Percentiles rank a stretch among this genome's conserved stretches.
phyloP scores from a whole-genome alignment of 23 tunicate genomes.

The Styela clava region DNA sequence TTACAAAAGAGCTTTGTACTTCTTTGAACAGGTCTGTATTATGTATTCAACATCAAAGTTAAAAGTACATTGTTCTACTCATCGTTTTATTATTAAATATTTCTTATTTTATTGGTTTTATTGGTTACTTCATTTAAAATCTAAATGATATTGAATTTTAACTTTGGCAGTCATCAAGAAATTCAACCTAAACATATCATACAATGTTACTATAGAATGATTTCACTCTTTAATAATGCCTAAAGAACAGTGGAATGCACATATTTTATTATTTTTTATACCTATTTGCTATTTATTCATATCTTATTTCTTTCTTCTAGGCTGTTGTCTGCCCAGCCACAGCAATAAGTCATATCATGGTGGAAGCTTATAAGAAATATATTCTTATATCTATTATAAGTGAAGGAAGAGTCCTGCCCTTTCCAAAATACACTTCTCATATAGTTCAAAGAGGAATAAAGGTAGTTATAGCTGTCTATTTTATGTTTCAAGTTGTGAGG shows the following conservation, averaged over 20 bases:
- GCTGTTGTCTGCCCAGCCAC: constrained; percentile 85
- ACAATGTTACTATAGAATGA: too few relatives aligned
- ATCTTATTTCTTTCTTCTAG: too few relatives aligned
- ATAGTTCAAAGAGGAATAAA: constrained; percentile 66
- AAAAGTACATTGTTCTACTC: background rate
- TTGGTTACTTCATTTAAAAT: too few relatives aligned
- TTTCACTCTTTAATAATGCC: too few relatives aligned
- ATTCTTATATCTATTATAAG: constrained; percentile 46
- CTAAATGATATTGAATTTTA: too few relatives aligned
- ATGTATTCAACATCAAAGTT: background rate
- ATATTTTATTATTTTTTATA: too few relatives aligned
- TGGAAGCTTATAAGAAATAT: constrained; percentile 82
- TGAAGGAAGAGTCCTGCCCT: constrained; percentile 63
- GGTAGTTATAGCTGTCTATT: too few relatives aligned
- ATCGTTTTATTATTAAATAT: too few relatives aligned
- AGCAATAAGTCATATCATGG: constrained; percentile 71
- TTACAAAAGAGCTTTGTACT: constrained; percentile 53
- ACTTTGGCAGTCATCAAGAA: too few relatives aligned
- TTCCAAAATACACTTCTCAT: constrained; percentile 87
- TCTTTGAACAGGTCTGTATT: constrained; percentile 59
- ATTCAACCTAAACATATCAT: too few relatives aligned
- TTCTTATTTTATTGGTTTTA: background rate
- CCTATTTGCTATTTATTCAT: too few relatives aligned
- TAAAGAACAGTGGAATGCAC: too few relatives aligned
- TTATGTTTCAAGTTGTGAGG: constrained; percentile 25